Evolutionary conservation across 2,888 invertebrate genomes (phyloP).

Genomic region (Cinara cedri): DNA sequence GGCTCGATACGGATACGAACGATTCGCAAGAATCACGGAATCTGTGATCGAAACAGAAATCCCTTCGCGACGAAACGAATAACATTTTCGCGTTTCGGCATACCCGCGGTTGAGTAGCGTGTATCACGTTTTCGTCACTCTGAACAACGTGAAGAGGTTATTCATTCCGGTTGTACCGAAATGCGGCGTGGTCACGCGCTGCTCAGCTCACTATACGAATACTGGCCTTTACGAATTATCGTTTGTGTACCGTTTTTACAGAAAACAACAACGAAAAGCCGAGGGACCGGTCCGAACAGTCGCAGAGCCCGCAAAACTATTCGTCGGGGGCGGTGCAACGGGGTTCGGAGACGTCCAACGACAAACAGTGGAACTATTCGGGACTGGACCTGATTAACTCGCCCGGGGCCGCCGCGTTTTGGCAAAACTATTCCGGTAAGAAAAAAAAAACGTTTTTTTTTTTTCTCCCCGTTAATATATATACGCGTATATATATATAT

Average conservation of each 20-base stretch:
- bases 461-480: not conserved
- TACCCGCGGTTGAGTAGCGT: too few species aligned
- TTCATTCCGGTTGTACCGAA: too few species aligned
- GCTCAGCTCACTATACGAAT: constrained; percentile 27
- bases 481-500: not conserved
- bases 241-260: constrained; percentile 15
- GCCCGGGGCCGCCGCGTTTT: constrained; percentile 79
- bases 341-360: constrained; percentile 60
- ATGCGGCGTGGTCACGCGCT: not conserved
- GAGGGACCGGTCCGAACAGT: constrained; percentile 56
- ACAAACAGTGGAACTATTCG: constrained; percentile 72
- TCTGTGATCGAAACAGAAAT: too few species aligned
- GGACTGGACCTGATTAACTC: constrained; percentile 79
- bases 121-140: too few species aligned
- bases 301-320: constrained; percentile 48
- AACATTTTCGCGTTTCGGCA: too few species aligned
- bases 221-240: too few species aligned
- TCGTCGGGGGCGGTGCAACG: constrained; percentile 61
- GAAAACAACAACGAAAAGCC: constrained; percentile 57
- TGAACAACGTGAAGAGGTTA: too few species aligned
- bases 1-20: too few species aligned
- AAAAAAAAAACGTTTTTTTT: constrained; percentile 55
- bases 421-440: constrained; percentile 91
- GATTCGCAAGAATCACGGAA: too few species aligned
- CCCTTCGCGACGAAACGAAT: too few species aligned